Evolutionary conservation across 2,888 invertebrate genomes (phyloP).

Genomic region (Amblyjoppa proteus): DNA sequence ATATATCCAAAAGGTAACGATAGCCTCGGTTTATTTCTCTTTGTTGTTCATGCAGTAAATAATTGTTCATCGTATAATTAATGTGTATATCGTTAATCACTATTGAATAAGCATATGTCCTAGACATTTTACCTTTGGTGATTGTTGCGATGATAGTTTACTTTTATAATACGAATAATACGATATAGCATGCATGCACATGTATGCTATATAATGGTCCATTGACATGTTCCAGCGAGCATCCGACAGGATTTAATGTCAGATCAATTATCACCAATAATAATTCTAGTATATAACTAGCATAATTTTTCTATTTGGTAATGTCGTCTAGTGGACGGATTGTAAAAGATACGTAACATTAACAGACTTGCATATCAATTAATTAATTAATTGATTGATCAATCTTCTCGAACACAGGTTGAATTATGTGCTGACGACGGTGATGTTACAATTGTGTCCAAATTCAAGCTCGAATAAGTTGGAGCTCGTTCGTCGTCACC

Average conservation of each 20-base stretch:
- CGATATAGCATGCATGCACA: not conserved
- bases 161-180: not conserved
- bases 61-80: no score
- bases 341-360: not conserved
- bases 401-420: not conserved
- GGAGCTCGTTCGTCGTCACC: constrained; percentile 76
- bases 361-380: not conserved
- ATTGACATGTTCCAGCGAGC: not conserved
- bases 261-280: constrained; percentile 65
- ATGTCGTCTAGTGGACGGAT: not conserved
- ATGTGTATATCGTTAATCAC: no score
- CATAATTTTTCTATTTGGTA: not conserved
- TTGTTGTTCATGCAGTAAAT: no score
- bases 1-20: no score
- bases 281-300: constrained; percentile 6
- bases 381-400: not conserved
- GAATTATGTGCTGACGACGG: not conserved
- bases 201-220: no score
- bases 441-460: constrained; percentile 72
- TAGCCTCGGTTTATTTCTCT: no score
- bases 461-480: constrained; percentile 77
- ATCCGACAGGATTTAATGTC: constrained; percentile 49
- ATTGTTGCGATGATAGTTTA: no score
- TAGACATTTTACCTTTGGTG: no score
- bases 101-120: no score